Conservation (phyloP, 2,888 invertebrate species). For the Acanthococcus lagerstroemiae region DNA sequence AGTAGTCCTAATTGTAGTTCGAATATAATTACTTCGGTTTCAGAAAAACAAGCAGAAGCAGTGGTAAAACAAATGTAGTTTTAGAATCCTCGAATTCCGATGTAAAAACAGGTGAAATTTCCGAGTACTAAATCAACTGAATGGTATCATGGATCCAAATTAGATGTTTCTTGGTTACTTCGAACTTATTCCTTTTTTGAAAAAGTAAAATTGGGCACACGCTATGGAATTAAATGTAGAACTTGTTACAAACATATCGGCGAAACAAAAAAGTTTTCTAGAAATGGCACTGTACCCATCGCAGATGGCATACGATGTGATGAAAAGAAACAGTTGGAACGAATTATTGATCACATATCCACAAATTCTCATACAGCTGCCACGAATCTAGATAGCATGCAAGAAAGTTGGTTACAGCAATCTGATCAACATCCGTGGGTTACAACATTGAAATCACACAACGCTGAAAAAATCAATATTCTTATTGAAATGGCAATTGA, state of each 20-base stretch:
- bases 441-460: constrained; percentile 16
- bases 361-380: constrained; percentile 24
- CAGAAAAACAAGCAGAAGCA: too few relatives aligned
- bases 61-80: too few relatives aligned
- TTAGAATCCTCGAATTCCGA: too few relatives aligned
- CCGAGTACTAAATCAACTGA: too few relatives aligned
- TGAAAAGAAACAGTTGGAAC: constrained; percentile 19
- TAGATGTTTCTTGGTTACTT: too few relatives aligned
- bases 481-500: constrained; percentile 29
- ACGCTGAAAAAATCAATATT: constrained; percentile 27
- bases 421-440: constrained; percentile 31
- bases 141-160: too few relatives aligned
- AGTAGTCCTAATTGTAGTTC: too few relatives aligned
- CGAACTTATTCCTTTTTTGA: too few relatives aligned
- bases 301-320: constrained; percentile 24
- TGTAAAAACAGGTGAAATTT: too few relatives aligned
- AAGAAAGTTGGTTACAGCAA: constrained; percentile 18
- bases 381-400: constrained; percentile 15
- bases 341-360: constrained; percentile 23
- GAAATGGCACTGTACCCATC: constrained; percentile 26
- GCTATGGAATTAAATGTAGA: constrained; percentile 25
- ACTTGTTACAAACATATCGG: constrained; percentile 23
- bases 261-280: constrained; percentile 23
- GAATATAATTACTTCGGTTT: too few relatives aligned
- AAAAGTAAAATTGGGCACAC: constrained; percentile 22